Evolutionary conservation across 1,140 invertebrate species (phyloP), one percentile per base, ranked within the genome.

Genomic region (Papilio polytes): DNA sequence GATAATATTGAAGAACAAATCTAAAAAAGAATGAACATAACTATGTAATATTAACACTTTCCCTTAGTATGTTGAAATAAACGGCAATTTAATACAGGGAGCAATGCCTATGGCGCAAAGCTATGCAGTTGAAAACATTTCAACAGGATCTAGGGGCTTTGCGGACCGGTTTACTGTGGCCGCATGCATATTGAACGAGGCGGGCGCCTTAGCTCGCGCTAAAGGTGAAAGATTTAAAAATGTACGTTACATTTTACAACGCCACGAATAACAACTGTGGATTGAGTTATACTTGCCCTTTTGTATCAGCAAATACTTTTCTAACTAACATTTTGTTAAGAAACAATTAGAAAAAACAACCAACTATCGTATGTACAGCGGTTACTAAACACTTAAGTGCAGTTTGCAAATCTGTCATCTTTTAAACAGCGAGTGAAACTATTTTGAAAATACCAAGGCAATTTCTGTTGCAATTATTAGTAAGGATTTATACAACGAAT

Each of bases 111-210:
- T 53, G 56, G 76, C 77, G 36, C 56, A 78, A 78, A 78, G 77
- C 77, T 78, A 44, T 78, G 77, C 77, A 78, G 77, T 78, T 78
- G 56, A 78, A 78, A 66, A 78, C 77, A 78, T 78, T 78, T 78
- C 77, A 78, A 78, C 77, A 78, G 77, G 56, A 78, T 78, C 77
- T 66, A 46, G 56, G 53, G 76, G 77, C 77, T 78, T 78, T 78
- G 77, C 77, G 56, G 56, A 78, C 77, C 56, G 77, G 77, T 63
- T 78, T 66, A 78, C 77, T 41, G 77, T 66, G 77, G 77, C 77
- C n/a, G 56, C 77, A 78, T 78, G 77, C 77, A 78, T 78, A 78
- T 78, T 78, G 77, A 78, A 78, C 77, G 56, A 78, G 36, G 18
- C 77, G 36, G 56, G 53, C 41, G 77, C 56, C 77, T 78, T 78